A percentile compares a stretch with the other conserved stretches of the same genome.
Conservation (phyloP, 1,140 invertebrate species). For the Archivesica marissinica region DNA sequence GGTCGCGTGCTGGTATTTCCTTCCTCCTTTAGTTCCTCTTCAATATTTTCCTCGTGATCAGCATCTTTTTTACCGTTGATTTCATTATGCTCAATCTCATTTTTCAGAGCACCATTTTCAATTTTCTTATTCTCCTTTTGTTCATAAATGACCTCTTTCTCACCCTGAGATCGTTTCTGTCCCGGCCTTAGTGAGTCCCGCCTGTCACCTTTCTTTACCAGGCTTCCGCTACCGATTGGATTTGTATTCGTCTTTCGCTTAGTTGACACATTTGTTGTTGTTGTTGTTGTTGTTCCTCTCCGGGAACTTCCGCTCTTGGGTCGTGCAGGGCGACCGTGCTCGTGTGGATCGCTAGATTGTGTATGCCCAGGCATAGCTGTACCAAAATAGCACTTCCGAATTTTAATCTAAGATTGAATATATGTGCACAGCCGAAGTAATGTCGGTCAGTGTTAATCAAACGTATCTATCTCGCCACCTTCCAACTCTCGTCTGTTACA, state of each 20-base stretch:
- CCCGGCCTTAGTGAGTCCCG: background rate
- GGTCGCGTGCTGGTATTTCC: conserved; percentile 14
- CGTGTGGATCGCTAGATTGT: conserved; percentile 24
- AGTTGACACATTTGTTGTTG: background rate
- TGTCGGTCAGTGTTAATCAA: too few species aligned
- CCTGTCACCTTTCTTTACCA: background rate
- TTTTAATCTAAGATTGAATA: too few species aligned
- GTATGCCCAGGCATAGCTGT: conserved; percentile 43
- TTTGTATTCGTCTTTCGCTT: conserved; percentile 27
- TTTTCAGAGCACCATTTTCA: background rate
- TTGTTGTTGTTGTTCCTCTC: background rate
- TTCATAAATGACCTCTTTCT: background rate
- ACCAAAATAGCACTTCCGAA: too few species aligned
- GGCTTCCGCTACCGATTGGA: background rate
- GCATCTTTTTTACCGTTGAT: background rate
- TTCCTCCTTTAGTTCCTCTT: background rate
- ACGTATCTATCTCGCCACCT: too few species aligned
- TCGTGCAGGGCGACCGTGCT: background rate
- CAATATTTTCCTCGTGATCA: background rate
- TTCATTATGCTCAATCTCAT: background rate
- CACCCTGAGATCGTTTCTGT: background rate
- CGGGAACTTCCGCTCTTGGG: conserved; percentile 27
- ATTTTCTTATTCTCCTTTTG: background rate
- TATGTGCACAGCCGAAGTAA: too few species aligned
- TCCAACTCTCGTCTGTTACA: too few species aligned